phyloP scores from a whole-genome alignment of 1,140 invertebrate species.

The Drosophila hydei region DNA sequence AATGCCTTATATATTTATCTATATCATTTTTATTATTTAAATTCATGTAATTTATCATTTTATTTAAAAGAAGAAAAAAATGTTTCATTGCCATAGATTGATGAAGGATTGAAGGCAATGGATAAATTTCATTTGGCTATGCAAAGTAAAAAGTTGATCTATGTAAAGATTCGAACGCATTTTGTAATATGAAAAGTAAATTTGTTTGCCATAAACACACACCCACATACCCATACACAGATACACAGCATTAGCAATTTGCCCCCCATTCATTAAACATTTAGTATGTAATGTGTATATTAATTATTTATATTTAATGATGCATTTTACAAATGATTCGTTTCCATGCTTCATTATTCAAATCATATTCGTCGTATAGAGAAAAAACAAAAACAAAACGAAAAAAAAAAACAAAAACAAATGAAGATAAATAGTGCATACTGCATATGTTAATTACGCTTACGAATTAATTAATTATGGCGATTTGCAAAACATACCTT shows the following conservation, averaged over 20 bases:
- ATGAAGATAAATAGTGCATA: conserved; percentile 26
- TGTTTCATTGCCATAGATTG: too few species aligned
- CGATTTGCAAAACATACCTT: conserved; percentile 44
- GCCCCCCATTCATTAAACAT: conserved; percentile 16
- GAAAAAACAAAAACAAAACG: not conserved
- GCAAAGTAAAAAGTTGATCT: too few species aligned
- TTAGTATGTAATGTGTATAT: conserved; percentile 47
- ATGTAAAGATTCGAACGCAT: too few species aligned
- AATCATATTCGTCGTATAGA: conserved; percentile 8
- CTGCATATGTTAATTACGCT: conserved; percentile 46
- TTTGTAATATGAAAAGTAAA: too few species aligned
- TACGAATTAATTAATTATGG: conserved; percentile 43
- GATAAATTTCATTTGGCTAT: too few species aligned
- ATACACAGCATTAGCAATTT: conserved; percentile 32
- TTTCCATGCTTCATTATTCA: conserved; percentile 28
- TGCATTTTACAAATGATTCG: conserved; percentile 42
- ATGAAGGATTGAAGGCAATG: too few species aligned
- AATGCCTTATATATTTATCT: too few species aligned
- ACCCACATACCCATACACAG: not conserved
- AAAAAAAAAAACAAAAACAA: not conserved
- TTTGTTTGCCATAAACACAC: not conserved
- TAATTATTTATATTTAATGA: conserved; percentile 45
- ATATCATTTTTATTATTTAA: too few species aligned
- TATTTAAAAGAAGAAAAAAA: too few species aligned
- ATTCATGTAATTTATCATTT: too few species aligned